Evolutionary conservation across 2,888 invertebrate genomes (phyloP).

Genomic region (Synergus laeviventris): DNA sequence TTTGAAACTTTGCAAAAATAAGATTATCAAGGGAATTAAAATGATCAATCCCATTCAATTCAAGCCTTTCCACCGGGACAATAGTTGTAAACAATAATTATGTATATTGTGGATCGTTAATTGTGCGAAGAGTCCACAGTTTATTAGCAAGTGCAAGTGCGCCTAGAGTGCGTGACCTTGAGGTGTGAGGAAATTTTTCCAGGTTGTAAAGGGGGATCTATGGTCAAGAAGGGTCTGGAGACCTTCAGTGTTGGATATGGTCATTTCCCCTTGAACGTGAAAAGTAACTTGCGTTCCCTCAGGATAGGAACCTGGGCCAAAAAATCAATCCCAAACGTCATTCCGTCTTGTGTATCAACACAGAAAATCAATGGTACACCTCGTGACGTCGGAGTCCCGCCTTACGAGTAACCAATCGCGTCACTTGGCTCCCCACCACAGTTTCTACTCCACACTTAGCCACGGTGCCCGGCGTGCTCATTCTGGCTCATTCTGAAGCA

Average conservation of each 20-base stretch:
- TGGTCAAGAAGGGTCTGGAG: neutral
- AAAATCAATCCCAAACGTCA: slow-evolving; percentile 66
- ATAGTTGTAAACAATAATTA: neutral
- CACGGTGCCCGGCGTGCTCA: slow-evolving; percentile 27
- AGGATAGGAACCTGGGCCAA: slow-evolving; percentile 56
- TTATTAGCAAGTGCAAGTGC: slow-evolving; percentile 14
- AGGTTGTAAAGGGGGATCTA: neutral
- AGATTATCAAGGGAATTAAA: too few relatives aligned
- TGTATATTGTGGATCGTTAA: neutral
- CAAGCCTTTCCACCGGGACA: too few relatives aligned
- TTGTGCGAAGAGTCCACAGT: neutral
- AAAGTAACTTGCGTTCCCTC: slow-evolving; percentile 44
- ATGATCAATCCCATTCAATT: too few relatives aligned
- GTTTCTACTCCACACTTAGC: slow-evolving; percentile 5
- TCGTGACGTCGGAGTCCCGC: slow-evolving; percentile 74
- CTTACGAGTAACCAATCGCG: slow-evolving; percentile 67
- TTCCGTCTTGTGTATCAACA: slow-evolving; percentile 65
- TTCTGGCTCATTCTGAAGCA: slow-evolving; percentile 70
- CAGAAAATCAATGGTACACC: slow-evolving; percentile 74
- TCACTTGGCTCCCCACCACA: slow-evolving; percentile 36
- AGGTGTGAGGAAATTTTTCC: neutral
- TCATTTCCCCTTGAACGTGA: slow-evolving; percentile 43
- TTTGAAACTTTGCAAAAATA: too few relatives aligned
- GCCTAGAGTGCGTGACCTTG: slow-evolving; percentile 16
- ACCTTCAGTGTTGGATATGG: neutral